Conservation (phyloP, 2,888 invertebrate genomes). For the Eupelmus urozonus region DNA sequence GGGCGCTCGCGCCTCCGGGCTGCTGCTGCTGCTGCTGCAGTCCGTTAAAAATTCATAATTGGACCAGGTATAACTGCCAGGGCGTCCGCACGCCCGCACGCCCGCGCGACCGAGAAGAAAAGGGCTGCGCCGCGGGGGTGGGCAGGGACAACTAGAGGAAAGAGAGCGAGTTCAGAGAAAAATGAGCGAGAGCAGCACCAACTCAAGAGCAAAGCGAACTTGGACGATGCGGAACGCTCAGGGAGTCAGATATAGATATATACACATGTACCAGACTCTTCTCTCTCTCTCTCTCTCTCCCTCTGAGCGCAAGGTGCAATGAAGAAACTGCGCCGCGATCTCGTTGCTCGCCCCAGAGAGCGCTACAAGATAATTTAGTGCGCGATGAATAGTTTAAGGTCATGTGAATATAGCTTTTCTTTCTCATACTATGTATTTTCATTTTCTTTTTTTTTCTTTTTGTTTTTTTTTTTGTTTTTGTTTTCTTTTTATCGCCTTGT, state of each 20-base stretch:
- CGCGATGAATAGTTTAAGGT: neutral
- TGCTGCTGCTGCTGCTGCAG: neutral
- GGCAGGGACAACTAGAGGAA: slow-evolving; percentile 50
- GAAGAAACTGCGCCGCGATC: neutral
- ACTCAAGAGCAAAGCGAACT: neutral
- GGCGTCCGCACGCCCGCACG: too few species aligned
- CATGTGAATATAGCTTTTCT: too few species aligned
- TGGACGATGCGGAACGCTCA: neutral
- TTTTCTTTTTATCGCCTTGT: too few species aligned
- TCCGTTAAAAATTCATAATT: slow-evolving; percentile 72
- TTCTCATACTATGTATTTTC: too few species aligned
- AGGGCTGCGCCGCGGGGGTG: slow-evolving; percentile 35
- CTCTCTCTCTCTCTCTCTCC: too few species aligned
- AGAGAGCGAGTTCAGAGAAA: slow-evolving; percentile 25
- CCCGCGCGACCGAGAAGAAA: too few species aligned
- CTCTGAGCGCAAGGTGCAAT: neutral
- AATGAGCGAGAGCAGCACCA: slow-evolving; percentile 56
- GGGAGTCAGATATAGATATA: too few species aligned
- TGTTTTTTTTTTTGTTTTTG: too few species aligned
- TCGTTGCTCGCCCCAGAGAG: neutral
- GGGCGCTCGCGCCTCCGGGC: slow-evolving; percentile 32
- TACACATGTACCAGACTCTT: too few species aligned
- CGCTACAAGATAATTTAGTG: neutral
- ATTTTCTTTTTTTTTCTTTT: too few species aligned
- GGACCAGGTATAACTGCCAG: slow-evolving; percentile 65